A percentile compares a stretch with the other conserved stretches of the same genome.
These are phyloP conservation scores for Galeopsomyia nigrocyanea DNA, from an alignment of 2,888 invertebrate genomes.

Conservation along the genomic window DNA sequence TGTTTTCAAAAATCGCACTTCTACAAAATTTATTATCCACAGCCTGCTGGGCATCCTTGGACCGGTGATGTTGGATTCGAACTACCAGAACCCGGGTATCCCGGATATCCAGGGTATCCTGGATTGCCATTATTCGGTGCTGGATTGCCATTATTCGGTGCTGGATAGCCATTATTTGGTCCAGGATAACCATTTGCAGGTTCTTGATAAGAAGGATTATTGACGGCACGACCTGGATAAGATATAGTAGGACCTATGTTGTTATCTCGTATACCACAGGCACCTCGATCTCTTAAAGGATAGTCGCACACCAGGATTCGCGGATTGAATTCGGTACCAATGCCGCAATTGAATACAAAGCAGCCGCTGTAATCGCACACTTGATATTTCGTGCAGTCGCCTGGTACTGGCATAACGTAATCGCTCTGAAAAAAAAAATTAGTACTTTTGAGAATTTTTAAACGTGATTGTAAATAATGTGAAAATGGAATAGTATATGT, in stretches of 20 bases:
- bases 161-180: not conserved
- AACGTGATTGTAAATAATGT: no score
- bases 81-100: not conserved
- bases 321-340: conserved; percentile 60
- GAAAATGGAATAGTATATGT: no score
- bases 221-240: not conserved
- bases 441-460: not conserved
- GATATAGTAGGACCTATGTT: not conserved
- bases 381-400: conserved; percentile 57
- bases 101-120: not conserved
- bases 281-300: conserved; percentile 52
- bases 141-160: not conserved
- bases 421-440: conserved; percentile 47
- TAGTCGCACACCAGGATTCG: conserved; percentile 56
- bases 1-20: no score
- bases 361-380: conserved; percentile 59
- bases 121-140: not conserved
- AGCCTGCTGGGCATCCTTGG: not conserved
- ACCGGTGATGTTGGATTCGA: not conserved
- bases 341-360: conserved; percentile 56
- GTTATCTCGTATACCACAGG: conserved; percentile 51
- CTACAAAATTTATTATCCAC: no score
- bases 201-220: not conserved
- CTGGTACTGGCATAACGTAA: conserved; percentile 50
- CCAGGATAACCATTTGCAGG: not conserved